These are phyloP conservation scores for Cassiopea andromeda DNA, from an alignment of 30 jellyfish, hydroid and myxozoan species.

Conservation along the genomic window DNA sequence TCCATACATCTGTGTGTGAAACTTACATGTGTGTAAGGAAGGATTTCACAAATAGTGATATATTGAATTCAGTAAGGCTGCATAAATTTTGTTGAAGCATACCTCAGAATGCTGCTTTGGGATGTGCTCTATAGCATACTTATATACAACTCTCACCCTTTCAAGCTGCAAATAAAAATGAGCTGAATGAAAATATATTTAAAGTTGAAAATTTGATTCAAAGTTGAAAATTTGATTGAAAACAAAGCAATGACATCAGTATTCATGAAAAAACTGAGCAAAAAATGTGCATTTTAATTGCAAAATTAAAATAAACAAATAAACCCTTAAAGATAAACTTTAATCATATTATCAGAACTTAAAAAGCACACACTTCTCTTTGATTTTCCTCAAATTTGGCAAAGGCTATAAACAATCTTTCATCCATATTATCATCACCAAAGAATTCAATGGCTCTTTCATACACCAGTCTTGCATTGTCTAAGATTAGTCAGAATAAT, in stretches of 20 bases:
- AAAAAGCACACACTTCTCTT: constrained; percentile 74
- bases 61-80: too few species aligned
- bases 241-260: too few species aligned
- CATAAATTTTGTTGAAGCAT: neutral
- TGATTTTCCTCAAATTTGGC: constrained; percentile 96
- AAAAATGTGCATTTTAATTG: neutral
- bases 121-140: constrained; percentile 90
- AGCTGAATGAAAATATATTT: neutral
- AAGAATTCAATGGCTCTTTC: constrained; percentile 94
- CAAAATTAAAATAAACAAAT: neutral
- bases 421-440: constrained; percentile 93
- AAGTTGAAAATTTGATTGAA: too few species aligned
- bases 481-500: constrained; percentile 18
- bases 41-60: too few species aligned
- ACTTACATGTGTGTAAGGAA: too few species aligned
- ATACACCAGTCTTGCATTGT: constrained; percentile 92
- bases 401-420: constrained; percentile 82
- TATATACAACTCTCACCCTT: constrained; percentile 92
- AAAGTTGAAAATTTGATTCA: neutral
- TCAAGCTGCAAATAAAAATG: constrained; percentile 71
- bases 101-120: constrained; percentile 92
- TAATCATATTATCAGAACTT: neutral
- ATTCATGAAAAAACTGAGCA: too few species aligned
- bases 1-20: too few species aligned
- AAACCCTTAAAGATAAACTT: neutral